Evolutionary conservation across 2,888 invertebrate species (phyloP).

Genomic region (Cephus runcator): DNA sequence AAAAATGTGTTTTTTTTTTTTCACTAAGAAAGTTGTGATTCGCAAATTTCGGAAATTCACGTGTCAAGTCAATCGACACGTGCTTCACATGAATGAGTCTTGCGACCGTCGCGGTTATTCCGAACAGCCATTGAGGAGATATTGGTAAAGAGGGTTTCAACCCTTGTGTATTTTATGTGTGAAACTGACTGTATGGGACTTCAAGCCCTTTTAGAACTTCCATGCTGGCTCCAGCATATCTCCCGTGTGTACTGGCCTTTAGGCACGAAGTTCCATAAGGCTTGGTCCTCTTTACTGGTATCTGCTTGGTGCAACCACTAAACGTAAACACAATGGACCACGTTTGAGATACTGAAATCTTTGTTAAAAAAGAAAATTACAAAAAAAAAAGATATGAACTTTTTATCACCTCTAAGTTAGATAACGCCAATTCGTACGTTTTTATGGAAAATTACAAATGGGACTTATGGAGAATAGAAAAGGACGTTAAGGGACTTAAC

Average conservation of each 20-base stretch:
- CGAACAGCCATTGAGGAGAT: no score
- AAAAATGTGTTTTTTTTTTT: background rate
- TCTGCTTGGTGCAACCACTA: background rate
- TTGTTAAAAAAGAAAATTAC: constrained; percentile 40
- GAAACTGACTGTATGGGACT: no score
- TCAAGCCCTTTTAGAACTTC: no score
- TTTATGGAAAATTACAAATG: background rate
- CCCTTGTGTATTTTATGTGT: no score
- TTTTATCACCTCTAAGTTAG: constrained; percentile 10
- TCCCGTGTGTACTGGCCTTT: no score
- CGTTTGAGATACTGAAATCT: constrained; percentile 54
- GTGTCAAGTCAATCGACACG: background rate
- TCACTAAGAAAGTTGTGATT: background rate
- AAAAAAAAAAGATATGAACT: constrained; percentile 4
- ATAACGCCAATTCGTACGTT: background rate
- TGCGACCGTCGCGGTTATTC: background rate
- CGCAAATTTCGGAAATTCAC: background rate
- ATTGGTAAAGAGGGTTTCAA: no score
- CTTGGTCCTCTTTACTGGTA: no score
- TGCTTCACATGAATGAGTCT: background rate
- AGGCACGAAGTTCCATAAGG: no score
- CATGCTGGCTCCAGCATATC: no score
- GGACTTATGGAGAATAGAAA: background rate
- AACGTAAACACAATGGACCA: constrained; percentile 54
- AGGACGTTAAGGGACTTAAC: background rate